These are phyloP conservation scores for Solenodon paradoxus DNA, from an alignment of 2,113 vertebrate species.

Conservation along the genomic window DNA sequence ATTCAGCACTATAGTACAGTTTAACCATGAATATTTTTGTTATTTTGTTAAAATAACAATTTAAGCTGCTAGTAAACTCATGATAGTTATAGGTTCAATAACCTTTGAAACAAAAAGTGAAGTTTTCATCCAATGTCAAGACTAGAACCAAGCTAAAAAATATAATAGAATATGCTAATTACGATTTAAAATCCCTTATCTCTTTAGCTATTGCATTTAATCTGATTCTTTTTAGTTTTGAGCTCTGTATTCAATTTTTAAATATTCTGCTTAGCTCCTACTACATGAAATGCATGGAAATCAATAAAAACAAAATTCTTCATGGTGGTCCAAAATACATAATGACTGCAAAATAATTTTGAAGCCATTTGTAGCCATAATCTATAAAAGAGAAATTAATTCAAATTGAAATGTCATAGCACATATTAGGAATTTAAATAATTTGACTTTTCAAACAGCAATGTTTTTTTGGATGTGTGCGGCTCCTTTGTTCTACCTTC, in stretches of 20 bases:
- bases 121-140: not conserved
- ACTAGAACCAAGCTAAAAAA: not conserved
- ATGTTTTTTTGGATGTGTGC: too few relatives aligned
- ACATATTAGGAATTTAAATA: not conserved
- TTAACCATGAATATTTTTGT: not conserved
- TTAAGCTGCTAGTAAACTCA: not conserved
- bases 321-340: not conserved
- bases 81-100: not conserved
- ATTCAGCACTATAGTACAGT: constrained; percentile 31
- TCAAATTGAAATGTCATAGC: not conserved
- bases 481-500: not conserved
- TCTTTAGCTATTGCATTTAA: not conserved
- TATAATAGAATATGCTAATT: not conserved
- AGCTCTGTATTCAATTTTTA: not conserved
- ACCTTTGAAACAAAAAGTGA: not conserved
- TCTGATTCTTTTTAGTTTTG: not conserved
- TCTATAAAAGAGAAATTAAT: not conserved
- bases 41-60: constrained; percentile 9
- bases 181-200: not conserved
- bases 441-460: not conserved
- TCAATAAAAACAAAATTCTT: not conserved
- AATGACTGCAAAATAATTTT: constrained; percentile 1
- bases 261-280: not conserved
- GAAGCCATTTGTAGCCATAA: not conserved
- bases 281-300: not conserved